Evolutionary conservation across 1,140 invertebrate species (phyloP), one percentile per base, ranked within the genome.

Genomic region (Magallana ariakensis): DNA sequence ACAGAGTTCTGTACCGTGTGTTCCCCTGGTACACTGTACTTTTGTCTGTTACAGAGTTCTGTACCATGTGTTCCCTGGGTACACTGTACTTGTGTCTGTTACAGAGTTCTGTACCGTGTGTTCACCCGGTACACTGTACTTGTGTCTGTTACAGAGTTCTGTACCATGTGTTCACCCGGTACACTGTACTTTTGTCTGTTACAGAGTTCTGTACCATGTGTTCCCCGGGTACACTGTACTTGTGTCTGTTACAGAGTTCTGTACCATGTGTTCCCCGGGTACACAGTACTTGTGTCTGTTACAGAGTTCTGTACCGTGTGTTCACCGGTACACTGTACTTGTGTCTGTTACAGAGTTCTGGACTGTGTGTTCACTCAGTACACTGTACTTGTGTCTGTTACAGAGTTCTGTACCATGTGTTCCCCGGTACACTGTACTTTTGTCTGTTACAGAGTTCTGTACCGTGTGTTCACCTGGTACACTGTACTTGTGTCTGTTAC

Each of bases 391-490:
- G n/a, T n/a, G n/a, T n/a, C n/a, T 33, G 7, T 55, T n/a, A 9
- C 70, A 93, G 92, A 92, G 60, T 89, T 89, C 19, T 93, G 92
- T 86, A 56, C 82, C 16, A 80, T 90, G 56, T 93, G 92, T 91
- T 54, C 70, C 10, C 82, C 91, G 0, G 92, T n/a, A n/a, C n/a
- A n/a, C n/a, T n/a, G n/a, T n/a, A n/a, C n/a, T n/a, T n/a, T n/a
- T n/a, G n/a, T n/a, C n/a, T 33, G 7, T 55, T n/a, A 9, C 70
- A 93, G 92, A 92, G 60, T 89, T 89, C 19, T 93, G 92, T 86
- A 56, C 82, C 16, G 66, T 90, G 56, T 93, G 92, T 91, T 54
- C 70, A 7, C 82, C 91, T 0, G 92, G 92, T 15, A 91, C 89
- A 1, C n/a, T n/a, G n/a, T n/a, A n/a, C n/a, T n/a, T n/a, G n/a